Evolutionary conservation across 2,888 invertebrate species (phyloP).

Genomic region (Agrochola lota): DNA sequence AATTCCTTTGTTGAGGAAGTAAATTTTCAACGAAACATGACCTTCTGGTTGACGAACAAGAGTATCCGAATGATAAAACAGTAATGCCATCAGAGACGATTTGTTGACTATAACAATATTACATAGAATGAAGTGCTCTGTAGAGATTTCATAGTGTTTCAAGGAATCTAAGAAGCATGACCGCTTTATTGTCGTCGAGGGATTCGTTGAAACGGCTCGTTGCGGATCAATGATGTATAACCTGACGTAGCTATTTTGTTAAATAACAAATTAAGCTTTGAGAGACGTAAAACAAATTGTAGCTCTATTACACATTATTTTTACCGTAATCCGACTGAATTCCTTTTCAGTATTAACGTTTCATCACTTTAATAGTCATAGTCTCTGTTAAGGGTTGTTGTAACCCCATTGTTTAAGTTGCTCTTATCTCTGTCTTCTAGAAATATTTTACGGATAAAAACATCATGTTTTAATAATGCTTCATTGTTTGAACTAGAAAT

Average conservation of each 20-base stretch:
- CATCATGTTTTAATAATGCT: slow-evolving; percentile 78
- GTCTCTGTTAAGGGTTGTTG: slow-evolving; percentile 35
- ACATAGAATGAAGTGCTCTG: slow-evolving; percentile 43
- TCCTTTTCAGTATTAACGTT: background rate
- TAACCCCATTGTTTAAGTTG: slow-evolving; percentile 65
- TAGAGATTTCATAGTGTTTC: slow-evolving; percentile 67
- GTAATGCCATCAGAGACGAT: slow-evolving; percentile 25
- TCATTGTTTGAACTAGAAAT: slow-evolving; percentile 84
- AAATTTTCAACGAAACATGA: slow-evolving; percentile 51
- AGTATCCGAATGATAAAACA: slow-evolving; percentile 32
- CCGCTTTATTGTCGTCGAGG: slow-evolving; percentile 72
- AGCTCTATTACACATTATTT: background rate
- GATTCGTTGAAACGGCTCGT: slow-evolving; percentile 78
- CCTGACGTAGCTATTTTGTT: slow-evolving; percentile 66
- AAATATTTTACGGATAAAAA: slow-evolving; percentile 75
- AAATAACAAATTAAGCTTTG: slow-evolving; percentile 14
- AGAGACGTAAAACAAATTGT: slow-evolving; percentile 4
- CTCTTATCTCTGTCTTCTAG: slow-evolving; percentile 72
- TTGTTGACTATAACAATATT: slow-evolving; percentile 25
- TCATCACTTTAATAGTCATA: background rate
- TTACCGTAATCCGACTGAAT: background rate
- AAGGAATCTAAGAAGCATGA: slow-evolving; percentile 71
- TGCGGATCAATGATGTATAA: slow-evolving; percentile 76
- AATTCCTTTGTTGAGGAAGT: slow-evolving; percentile 63
- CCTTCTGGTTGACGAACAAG: slow-evolving; percentile 22